Conservation (phyloP, 2,797 vertebrate genomes). For the Tympanoctomys barrerae region DNA sequence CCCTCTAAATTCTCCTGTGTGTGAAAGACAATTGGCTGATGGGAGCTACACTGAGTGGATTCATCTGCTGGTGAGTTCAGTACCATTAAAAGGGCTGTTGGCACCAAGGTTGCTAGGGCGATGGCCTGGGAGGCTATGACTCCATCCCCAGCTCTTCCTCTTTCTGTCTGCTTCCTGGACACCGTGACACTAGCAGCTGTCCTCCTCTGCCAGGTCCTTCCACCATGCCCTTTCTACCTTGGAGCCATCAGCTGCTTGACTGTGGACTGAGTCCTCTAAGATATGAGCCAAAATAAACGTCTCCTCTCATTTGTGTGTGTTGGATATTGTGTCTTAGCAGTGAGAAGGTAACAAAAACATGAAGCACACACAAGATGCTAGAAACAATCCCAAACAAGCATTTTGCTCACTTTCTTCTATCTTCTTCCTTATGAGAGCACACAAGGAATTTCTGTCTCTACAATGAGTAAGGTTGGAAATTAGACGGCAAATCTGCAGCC, state of each 20-base stretch:
- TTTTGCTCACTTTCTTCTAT: not conserved
- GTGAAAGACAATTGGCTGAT: not conserved
- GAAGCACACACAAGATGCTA: not conserved
- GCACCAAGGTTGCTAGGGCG: not conserved
- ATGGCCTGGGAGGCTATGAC: not conserved
- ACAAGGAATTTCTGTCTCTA: not conserved
- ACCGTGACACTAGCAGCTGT: not conserved
- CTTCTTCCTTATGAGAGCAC: not conserved
- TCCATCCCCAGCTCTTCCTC: not conserved
- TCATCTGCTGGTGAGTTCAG: not conserved
- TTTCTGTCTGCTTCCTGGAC: not conserved
- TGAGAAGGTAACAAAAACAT: not conserved
- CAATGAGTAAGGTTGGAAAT: not conserved
- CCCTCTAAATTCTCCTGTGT: not conserved
- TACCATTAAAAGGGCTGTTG: not conserved
- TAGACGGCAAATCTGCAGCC: not conserved
- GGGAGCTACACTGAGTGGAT: no score
- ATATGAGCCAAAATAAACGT: not conserved
- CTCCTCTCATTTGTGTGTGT: not conserved
- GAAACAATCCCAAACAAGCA: not conserved
- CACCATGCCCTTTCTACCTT: not conserved
- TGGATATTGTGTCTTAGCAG: not conserved
- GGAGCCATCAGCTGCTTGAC: not conserved
- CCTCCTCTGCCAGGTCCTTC: not conserved
- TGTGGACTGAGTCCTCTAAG: not conserved